Conservation (phyloP, 2,888 invertebrate genomes). For the Mythimna impura region DNA sequence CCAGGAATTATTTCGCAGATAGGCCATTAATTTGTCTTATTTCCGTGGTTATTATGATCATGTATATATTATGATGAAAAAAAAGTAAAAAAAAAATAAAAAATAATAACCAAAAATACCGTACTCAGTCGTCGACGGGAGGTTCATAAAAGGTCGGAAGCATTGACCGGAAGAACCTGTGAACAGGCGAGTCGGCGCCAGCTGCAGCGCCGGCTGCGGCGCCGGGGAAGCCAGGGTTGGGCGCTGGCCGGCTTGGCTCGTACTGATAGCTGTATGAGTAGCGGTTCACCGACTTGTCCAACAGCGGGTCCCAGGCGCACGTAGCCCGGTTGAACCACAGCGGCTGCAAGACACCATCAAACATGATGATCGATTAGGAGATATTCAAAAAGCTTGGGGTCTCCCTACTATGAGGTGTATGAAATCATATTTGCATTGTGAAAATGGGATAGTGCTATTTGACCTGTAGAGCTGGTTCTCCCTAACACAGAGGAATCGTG, state of each 20-base stretch:
- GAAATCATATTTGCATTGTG: too few species aligned
- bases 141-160: conserved; percentile 58
- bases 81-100: conserved; percentile 4
- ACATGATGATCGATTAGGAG: background rate
- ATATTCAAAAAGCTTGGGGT: background rate
- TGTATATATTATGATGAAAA: background rate
- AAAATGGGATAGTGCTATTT: background rate
- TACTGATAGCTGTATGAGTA: conserved; percentile 47
- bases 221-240: background rate
- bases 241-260: background rate
- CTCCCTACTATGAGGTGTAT: background rate
- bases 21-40: background rate
- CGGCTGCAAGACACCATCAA: conserved; percentile 33
- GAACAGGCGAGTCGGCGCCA: conserved; percentile 28
- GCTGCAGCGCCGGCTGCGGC: background rate
- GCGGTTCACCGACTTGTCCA: conserved; percentile 53
- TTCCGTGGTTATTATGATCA: background rate
- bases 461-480: background rate
- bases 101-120: conserved; percentile 31
- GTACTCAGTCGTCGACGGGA: conserved; percentile 53
- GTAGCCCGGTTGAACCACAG: conserved; percentile 26
- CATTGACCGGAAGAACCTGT: conserved; percentile 63
- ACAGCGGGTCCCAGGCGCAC: conserved; percentile 58
- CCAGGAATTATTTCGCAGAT: conserved; percentile 2
- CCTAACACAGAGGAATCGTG: background rate